A percentile compares a stretch with the other conserved stretches of the same genome.
Conservation (phyloP, 2,113 vertebrate genomes). For the Fulica atra region DNA sequence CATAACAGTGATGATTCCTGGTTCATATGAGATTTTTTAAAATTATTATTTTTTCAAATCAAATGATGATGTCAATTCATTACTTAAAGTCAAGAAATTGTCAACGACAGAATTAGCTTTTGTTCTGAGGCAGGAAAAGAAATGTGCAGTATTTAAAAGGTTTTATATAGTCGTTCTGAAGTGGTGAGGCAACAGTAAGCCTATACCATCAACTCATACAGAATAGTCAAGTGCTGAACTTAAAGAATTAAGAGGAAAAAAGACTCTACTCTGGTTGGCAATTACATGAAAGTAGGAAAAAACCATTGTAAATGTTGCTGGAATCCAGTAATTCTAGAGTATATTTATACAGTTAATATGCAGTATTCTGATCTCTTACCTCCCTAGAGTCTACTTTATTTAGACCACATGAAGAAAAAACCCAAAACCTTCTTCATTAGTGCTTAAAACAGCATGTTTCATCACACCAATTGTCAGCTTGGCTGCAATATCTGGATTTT, state of each 20-base stretch:
- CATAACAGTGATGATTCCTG: not conserved
- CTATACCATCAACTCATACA: not conserved
- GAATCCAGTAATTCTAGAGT: conserved; percentile 16
- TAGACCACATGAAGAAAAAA: not conserved
- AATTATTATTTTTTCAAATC: not conserved
- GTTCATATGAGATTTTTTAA: not conserved
- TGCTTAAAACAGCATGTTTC: not conserved
- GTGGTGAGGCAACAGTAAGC: not conserved
- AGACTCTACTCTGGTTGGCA: not conserved
- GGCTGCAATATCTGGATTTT: not conserved
- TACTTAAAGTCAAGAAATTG: not conserved
- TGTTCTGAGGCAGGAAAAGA: not conserved
- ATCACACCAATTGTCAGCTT: not conserved
- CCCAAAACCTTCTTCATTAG: not conserved
- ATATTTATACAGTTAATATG: conserved; percentile 53
- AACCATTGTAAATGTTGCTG: not conserved
- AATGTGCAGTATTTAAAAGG: not conserved
- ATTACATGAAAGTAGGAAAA: conserved; percentile 13
- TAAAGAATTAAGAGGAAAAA: not conserved
- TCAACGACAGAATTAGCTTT: not conserved
- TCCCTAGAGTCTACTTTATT: not conserved
- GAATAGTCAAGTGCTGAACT: conserved; percentile 34
- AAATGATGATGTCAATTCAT: not conserved
- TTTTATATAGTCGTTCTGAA: not conserved
- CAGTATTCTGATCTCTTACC: conserved; percentile 20